Evolutionary conservation across 2,113 vertebrate genomes (phyloP), one percentile per base, ranked within the genome.

Genomic region (Hippocampus comes): DNA sequence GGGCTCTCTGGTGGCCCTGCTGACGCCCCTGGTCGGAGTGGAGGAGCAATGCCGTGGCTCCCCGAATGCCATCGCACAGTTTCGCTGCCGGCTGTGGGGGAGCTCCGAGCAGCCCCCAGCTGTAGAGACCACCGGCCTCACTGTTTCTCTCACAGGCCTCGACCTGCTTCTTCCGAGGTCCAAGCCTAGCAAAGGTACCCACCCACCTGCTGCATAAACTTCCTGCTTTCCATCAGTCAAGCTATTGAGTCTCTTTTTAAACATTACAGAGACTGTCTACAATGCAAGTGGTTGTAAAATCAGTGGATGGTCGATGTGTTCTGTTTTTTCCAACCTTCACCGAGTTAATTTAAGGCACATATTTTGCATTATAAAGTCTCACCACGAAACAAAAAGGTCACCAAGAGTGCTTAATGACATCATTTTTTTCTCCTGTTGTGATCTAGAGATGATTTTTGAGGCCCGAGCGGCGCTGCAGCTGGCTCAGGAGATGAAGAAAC

Each of bases 401-500:
- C 43, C 14, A 4, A 14, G 14, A 46, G 43, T 46, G 8, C 2
- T 12, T 38, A 38, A 38, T 38, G 57, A 57, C 9, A 9, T 20
- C 30, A 27, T 5, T 64, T 42, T 10, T 12, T 9, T 42, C 61
- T 11, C 18, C 21, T 15, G 11, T 65, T 65, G 30, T 43, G 63
- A 65, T 91, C 63, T 86, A 99, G 97, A 95, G 70, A 90, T 92
- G 66, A 84, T 85, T 84, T 46, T 94, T 51, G 97, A 98, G 88
- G 95, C 97, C 68, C 94, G 79, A 85, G 97, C 95, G 0, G 95
- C 98, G 0, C 81, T 99, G 76, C 95, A 93, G n/a, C 96, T 95
- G 84, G 97, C 98, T 49, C 83, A 95, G 70, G 96, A 97, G 81
- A 99, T 99, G 98, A 99, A 94, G 80, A 95, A 94, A 53, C 91